Conservation (phyloP, 2,888 invertebrate genomes). For the Eristalinus aeneus region DNA sequence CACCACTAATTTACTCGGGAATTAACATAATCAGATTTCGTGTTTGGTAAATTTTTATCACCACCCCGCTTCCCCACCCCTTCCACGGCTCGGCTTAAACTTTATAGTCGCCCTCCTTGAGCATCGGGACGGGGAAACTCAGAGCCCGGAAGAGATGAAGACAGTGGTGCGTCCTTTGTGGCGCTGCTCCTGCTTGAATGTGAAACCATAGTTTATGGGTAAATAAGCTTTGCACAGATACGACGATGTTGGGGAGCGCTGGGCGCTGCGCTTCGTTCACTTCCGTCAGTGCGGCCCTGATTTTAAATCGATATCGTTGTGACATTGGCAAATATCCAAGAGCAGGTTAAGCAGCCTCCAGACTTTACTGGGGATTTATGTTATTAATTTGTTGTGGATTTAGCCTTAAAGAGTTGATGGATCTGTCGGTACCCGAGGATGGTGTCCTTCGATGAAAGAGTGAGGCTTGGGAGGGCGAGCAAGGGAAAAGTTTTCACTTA, state of each 20-base stretch:
- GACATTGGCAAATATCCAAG: constrained; percentile 38
- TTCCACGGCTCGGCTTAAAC: background rate
- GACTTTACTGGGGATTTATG: constrained; percentile 27
- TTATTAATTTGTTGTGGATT: constrained; percentile 46
- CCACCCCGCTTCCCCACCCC: background rate
- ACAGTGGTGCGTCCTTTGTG: background rate
- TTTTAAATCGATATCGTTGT: constrained; percentile 41
- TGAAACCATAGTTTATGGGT: constrained; percentile 50
- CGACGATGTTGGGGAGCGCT: background rate
- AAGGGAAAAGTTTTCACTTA: background rate
- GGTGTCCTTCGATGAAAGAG: background rate
- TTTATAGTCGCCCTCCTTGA: background rate
- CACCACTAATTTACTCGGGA: constrained; percentile 53
- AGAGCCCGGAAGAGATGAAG: background rate
- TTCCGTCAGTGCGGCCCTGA: constrained; percentile 4
- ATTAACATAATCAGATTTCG: constrained; percentile 70
- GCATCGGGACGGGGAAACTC: background rate
- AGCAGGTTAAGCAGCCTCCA: constrained; percentile 18
- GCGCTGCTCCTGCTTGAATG: constrained; percentile 5
- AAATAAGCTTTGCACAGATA: constrained; percentile 37
- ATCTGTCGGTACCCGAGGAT: background rate
- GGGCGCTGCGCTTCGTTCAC: background rate
- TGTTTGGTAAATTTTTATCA: constrained; percentile 37
- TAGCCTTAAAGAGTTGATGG: constrained; percentile 15
- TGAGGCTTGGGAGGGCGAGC: background rate